Percentiles rank a stretch among this genome's conserved stretches.
These are phyloP conservation scores for Himantopus leucocephalus DNA, from an alignment of 2,113 vertebrate genomes.

Conservation along the genomic window DNA sequence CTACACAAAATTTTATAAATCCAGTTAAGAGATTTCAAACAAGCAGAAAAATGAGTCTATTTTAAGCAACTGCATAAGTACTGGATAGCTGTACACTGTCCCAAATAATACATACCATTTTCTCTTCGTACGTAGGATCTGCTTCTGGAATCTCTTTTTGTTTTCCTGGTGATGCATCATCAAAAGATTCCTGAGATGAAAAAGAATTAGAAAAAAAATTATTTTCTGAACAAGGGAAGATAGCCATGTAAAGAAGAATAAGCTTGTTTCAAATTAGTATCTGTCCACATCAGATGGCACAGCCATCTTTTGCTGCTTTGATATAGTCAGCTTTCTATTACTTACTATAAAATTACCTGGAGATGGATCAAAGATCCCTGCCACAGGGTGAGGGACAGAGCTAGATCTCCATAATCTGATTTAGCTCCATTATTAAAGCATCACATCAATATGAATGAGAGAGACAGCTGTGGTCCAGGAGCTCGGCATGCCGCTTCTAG, in stretches of 20 bases:
- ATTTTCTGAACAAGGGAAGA: not conserved
- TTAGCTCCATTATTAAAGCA: slow-evolving; percentile 22
- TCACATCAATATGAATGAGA: not conserved
- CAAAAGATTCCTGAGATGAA: slow-evolving; percentile 75
- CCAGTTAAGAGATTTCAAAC: not conserved
- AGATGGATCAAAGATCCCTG: slow-evolving; percentile 13
- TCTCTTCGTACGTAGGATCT: slow-evolving; percentile 91
- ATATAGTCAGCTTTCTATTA: not conserved
- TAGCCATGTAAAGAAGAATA: not conserved
- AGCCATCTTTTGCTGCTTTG: not conserved
- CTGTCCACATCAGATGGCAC: not conserved
- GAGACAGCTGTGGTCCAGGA: slow-evolving; percentile 19
- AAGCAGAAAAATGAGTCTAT: not conserved
- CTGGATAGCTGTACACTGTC: not conserved
- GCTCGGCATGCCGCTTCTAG: not conserved
- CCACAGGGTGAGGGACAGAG: not conserved
- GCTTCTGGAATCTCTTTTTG: slow-evolving; percentile 82
- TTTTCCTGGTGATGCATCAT: slow-evolving; percentile 80
- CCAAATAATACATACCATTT: slow-evolving; percentile 84
- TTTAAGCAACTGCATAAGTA: not conserved
- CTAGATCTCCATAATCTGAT: not conserved
- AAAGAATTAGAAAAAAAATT: slow-evolving; percentile 46
- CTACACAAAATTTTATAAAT: not conserved
- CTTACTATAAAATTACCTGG: not conserved
- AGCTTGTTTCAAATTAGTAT: not conserved